These are phyloP conservation scores for Ephestia elutella DNA, from an alignment of 1,140 invertebrate genomes.

Conservation along the genomic window DNA sequence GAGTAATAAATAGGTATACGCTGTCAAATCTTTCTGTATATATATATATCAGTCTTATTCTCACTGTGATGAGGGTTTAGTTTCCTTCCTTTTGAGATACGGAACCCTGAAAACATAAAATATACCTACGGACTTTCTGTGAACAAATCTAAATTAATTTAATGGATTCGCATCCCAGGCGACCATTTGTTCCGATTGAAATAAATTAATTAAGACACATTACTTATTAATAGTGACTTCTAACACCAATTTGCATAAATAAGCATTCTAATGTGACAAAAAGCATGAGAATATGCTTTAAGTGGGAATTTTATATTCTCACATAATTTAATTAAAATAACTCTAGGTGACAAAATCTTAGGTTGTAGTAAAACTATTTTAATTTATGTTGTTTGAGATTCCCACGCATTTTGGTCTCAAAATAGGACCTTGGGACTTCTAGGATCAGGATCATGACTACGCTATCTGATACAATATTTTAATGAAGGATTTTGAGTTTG, in stretches of 20 bases:
- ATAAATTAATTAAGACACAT: background rate
- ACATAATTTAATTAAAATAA: conserved; percentile 1
- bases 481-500: too few species aligned
- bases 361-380: background rate
- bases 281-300: background rate
- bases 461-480: too few species aligned
- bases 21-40: too few species aligned
- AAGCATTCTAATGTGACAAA: background rate
- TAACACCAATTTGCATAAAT: conserved; percentile 4
- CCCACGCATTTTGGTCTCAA: background rate
- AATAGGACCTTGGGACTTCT: too few species aligned
- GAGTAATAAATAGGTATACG: too few species aligned
- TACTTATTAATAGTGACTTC: background rate
- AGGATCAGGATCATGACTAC: too few species aligned
- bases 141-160: too few species aligned
- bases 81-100: too few species aligned
- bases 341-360: background rate
- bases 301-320: background rate
- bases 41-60: too few species aligned
- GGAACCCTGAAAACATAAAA: too few species aligned
- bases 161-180: background rate
- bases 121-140: too few species aligned
- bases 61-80: too few species aligned
- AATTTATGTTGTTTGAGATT: background rate
- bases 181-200: background rate